These are phyloP conservation scores for Schlechtendalia chinensis DNA, from an alignment of 1,140 invertebrate genomes.

Conservation along the genomic window DNA sequence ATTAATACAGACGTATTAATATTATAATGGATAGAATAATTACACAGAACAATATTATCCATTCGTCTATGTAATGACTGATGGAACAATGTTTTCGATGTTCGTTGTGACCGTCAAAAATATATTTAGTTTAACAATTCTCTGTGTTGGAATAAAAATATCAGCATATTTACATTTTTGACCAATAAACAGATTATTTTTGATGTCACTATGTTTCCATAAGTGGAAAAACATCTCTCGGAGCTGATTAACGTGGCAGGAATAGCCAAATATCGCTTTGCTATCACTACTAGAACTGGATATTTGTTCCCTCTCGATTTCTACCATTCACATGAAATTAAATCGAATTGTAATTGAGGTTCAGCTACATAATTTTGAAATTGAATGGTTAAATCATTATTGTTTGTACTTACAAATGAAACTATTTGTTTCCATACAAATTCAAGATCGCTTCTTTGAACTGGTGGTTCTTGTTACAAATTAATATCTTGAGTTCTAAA, in stretches of 20 bases:
- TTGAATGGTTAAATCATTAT: neutral
- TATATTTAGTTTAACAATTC: too few species aligned
- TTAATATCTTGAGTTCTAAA: neutral
- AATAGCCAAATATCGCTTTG: neutral
- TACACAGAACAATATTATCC: too few species aligned
- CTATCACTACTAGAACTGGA: neutral
- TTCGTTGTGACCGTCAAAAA: too few species aligned
- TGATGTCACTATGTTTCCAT: constrained; percentile 51
- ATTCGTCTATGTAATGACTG: too few species aligned
- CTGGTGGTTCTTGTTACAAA: neutral
- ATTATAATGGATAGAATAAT: too few species aligned
- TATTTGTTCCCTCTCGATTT: neutral
- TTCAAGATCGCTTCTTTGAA: neutral
- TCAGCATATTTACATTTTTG: constrained; percentile 50
- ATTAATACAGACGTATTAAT: too few species aligned
- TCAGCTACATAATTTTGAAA: constrained; percentile 2
- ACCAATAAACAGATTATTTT: constrained; percentile 38
- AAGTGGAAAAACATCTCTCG: constrained; percentile 53
- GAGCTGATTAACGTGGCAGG: constrained; percentile 50
- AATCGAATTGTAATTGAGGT: neutral
- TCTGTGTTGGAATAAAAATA: constrained; percentile 49
- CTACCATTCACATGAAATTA: neutral
- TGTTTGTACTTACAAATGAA: neutral
- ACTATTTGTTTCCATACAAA: neutral
- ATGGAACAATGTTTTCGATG: too few species aligned